Base-by-base conservation (phyloP, 2,888 invertebrate species). In the Oscheius sp. region DNA sequence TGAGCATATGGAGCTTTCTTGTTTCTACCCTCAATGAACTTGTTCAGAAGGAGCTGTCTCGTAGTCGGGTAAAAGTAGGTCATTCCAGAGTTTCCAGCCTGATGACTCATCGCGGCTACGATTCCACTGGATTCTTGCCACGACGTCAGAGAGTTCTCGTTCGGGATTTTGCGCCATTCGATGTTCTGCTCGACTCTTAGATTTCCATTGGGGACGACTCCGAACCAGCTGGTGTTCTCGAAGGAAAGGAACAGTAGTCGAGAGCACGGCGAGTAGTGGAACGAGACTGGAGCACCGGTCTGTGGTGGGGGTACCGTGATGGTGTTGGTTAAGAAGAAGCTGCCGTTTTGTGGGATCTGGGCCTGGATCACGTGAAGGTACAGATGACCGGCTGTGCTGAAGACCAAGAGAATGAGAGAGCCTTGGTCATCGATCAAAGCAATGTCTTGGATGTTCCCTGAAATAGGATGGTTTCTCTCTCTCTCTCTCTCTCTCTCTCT, bases 321-420 rank as follows among this genome's bases (percentile, higher is more conserved):
- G 11, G 71, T 73, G 59, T 78, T 79, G 13, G 82, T 82, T 66
- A 82, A 33, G 60, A 80, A 82, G 48, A 75, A 77, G 60, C 80
- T 79, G 35, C 76, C 77, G 58, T 77, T 80, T 72, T 11, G 79
- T 11, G 71, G 63, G 1, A 72, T 9, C 4, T 2, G 3, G 21
- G 72, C 50, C 10, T 47, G 70, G 47, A 76, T 62, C 21, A 73
- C 32, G 55, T 82, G 80, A 21, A 73, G 75, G 70, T 82, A 80
- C 4, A 82, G 59, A 55, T 75, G 73, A 9, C 80, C 79, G 2
- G 65, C 60, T 9, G 62, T 78, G n/a, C 73, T 63, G 13, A 82
- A 70, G 1, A 82, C 74, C n/a, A 80, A 53, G 7, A 77, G 48
- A 32, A 66, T 63, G 33, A 76, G 70, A 5, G 42, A 48, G 21